Conservation (phyloP, 2,888 invertebrate species). For the Monoplex corrugatus region DNA sequence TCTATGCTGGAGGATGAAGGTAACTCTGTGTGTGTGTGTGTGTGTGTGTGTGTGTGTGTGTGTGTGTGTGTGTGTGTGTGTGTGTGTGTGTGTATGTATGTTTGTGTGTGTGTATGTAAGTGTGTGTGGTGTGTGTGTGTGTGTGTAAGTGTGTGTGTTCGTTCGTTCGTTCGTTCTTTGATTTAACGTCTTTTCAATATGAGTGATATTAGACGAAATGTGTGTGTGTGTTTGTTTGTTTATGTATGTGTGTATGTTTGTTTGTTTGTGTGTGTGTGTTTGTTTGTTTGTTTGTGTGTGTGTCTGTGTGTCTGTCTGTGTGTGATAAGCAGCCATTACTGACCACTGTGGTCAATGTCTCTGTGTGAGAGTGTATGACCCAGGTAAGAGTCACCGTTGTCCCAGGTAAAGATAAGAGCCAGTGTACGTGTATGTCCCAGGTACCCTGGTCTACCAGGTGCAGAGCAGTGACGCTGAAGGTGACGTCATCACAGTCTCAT, state of each 20-base stretch:
- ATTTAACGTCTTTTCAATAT: background rate
- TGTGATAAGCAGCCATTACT: slow-evolving; percentile 46
- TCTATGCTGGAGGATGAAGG: slow-evolving; percentile 55
- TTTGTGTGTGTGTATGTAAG: background rate
- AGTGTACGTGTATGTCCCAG: slow-evolving; percentile 30
- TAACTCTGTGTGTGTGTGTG: slow-evolving; percentile 34
- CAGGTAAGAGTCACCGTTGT: background rate
- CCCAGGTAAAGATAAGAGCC: background rate
- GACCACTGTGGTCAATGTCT: slow-evolving; percentile 22
- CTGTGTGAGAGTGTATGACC: slow-evolving; percentile 11
- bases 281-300: slow-evolving; percentile 18
- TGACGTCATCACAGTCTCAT: slow-evolving; percentile 43
- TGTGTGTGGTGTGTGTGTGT: slow-evolving; percentile 1
- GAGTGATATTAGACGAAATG: no score
- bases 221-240: background rate
- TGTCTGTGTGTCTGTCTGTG: slow-evolving; percentile 11
- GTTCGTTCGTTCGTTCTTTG: background rate
- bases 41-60: slow-evolving; percentile 34
- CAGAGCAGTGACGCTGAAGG: slow-evolving; percentile 54
- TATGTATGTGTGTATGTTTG: slow-evolving; percentile 27
- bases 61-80: slow-evolving; percentile 40
- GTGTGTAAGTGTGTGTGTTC: background rate
- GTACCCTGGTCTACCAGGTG: slow-evolving; percentile 52
- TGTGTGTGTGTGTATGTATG: slow-evolving; percentile 31
- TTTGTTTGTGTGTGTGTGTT: background rate